Evolutionary conservation across 2,888 invertebrate genomes (phyloP).

Genomic region (Aplocera efformata): DNA sequence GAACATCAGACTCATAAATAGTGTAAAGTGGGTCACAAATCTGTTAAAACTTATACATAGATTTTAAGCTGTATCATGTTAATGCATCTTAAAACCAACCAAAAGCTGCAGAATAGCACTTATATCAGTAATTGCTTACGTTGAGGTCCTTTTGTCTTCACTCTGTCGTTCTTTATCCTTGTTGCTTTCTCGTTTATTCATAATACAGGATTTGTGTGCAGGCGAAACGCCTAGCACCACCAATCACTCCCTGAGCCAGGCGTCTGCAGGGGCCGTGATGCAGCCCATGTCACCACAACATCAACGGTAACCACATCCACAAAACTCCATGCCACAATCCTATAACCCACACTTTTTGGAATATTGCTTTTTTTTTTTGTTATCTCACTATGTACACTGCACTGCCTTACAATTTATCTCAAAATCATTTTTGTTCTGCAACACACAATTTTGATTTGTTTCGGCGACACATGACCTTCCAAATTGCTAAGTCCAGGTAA

Average conservation of each 20-base stretch:
- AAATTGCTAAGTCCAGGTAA: slow-evolving; percentile 22
- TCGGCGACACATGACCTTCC: slow-evolving; percentile 57
- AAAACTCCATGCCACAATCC: slow-evolving; percentile 65
- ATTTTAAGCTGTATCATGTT: too few species aligned
- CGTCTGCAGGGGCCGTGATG: slow-evolving; percentile 57
- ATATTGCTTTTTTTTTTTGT: slow-evolving; percentile 59
- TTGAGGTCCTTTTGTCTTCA: slow-evolving; percentile 76
- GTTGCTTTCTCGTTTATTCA: slow-evolving; percentile 77
- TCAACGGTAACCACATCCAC: slow-evolving; percentile 46
- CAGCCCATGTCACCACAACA: slow-evolving; percentile 76
- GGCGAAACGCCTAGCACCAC: slow-evolving; percentile 69
- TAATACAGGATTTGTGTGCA: slow-evolving; percentile 71
- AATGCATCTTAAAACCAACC: too few species aligned
- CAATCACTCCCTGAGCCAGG: slow-evolving; percentile 72
- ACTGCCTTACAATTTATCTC: slow-evolving; percentile 74
- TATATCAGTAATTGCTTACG: slow-evolving; percentile 48
- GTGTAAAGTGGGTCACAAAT: too few species aligned
- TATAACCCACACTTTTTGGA: slow-evolving; percentile 50
- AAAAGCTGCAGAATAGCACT: too few species aligned
- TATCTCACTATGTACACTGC: slow-evolving; percentile 62
- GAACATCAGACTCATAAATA: too few species aligned
- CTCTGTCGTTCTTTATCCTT: slow-evolving; percentile 78
- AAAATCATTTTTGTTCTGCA: slow-evolving; percentile 77
- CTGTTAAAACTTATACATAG: too few species aligned
- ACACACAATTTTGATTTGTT: slow-evolving; percentile 60